Base-by-base conservation (phyloP, 2,888 invertebrate genomes). In the Keiferia lycopersicella region DNA sequence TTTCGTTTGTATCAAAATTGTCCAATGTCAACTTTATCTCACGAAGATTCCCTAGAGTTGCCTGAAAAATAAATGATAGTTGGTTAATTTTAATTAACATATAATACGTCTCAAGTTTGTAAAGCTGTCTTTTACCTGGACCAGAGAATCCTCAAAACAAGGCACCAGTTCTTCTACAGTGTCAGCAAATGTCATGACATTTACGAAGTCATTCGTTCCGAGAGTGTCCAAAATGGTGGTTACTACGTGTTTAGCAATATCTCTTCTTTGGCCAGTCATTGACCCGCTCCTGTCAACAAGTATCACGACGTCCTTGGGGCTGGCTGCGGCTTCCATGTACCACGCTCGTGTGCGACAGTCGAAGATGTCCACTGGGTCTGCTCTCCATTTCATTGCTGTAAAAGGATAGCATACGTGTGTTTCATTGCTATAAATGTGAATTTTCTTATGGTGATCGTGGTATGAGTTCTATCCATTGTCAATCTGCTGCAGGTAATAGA, bases 291-390 rank as follows among this genome's bases (percentile, higher is more conserved):
- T 94, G 83, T 98, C 98, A 69, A 98, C 94, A 73, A 98, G 92
- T 73, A 98, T 92, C 64, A 94, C 95, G 18, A 97, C 92, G 86
- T 99, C 99, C 91, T 99, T 99, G 0, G 99, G 98, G 81, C 98
- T 98, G 10, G 98, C 97, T 11, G 99, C 99, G 1, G 99, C 99
- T 88, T 98, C 97, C 84, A 99, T 98, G 86, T 97, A 99, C 99
- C 99, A 99, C 62, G 96, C 96, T 74, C 98, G 94, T 53, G 98
- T 96, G 45, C 99, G 94, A 81, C 98, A 98, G 87, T 99, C 99
- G 86, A 97, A 99, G 68, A 99, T 94, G 86, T 99, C 99, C 48
- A 96, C 96, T 60, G 95, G 95, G 76, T 95, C 94, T 72, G 94
- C 94, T 71, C 93, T 93, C 97, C 96, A 97, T 77, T 94, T 94